Conservation (phyloP, 2,797 vertebrate genomes). For the Cossypha heuglini region DNA sequence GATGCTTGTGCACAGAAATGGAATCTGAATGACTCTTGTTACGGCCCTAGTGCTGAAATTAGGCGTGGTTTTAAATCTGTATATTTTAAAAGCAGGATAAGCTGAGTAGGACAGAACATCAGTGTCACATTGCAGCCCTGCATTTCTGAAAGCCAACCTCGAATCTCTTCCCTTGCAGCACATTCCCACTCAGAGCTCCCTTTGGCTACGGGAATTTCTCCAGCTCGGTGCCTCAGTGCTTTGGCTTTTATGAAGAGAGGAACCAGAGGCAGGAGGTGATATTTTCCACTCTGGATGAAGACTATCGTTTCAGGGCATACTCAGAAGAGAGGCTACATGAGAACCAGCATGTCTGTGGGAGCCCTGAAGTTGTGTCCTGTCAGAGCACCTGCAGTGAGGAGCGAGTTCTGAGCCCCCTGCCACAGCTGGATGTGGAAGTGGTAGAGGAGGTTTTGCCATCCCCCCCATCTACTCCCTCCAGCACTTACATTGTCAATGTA, state of each 20-base stretch:
- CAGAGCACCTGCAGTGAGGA: conserved; percentile 50
- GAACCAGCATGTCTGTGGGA: conserved; percentile 37
- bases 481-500: conserved; percentile 67
- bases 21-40: not conserved
- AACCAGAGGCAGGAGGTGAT: conserved; percentile 68
- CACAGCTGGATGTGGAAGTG: conserved; percentile 51
- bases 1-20: not conserved
- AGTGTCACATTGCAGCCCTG: not conserved
- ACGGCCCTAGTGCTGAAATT: not conserved
- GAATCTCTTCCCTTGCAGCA: conserved; percentile 67
- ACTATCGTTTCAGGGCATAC: conserved; percentile 60
- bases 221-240: conserved; percentile 65
- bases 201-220: conserved; percentile 69
- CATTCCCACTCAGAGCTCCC: conserved; percentile 68
- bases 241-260: conserved; percentile 65
- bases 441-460: conserved; percentile 71
- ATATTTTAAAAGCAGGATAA: not conserved
- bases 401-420: conserved; percentile 43
- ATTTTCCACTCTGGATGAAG: conserved; percentile 62
- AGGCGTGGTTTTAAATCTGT: not conserved
- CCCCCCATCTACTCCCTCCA: conserved; percentile 55
- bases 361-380: conserved; percentile 34
- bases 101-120: not conserved
- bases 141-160: not conserved
- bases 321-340: conserved; percentile 6